Percentiles rank a stretch among this genome's conserved stretches.
These are phyloP conservation scores for Amitus sp. DNA, from an alignment of 2,888 invertebrate species.

Conservation along the genomic window DNA sequence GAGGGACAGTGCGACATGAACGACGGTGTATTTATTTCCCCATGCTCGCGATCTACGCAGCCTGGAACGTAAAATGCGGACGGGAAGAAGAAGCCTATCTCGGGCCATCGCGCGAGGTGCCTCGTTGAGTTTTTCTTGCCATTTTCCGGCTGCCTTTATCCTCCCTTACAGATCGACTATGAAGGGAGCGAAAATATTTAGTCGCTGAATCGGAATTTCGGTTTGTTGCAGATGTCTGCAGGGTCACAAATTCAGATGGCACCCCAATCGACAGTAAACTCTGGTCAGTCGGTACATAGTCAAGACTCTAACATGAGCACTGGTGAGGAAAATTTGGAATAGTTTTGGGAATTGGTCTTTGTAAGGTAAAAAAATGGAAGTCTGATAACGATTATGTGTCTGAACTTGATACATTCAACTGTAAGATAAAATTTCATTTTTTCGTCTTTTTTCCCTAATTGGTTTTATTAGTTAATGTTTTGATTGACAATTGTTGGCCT, in stretches of 20 bases:
- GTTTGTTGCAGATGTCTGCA: conserved; percentile 87
- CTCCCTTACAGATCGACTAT: too few relatives aligned
- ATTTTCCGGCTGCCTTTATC: too few relatives aligned
- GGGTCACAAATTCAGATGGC: conserved; percentile 98
- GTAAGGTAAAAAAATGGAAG: too few relatives aligned
- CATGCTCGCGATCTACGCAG: conserved; percentile 28
- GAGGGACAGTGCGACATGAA: background rate
- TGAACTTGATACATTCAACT: too few relatives aligned
- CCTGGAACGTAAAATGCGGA: conserved; percentile 13
- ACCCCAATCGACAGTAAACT: conserved; percentile 91
- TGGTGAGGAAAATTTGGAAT: conserved; percentile 70
- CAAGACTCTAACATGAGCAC: conserved; percentile 99
- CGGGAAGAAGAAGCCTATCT: conserved; percentile 10
- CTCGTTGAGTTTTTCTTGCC: conserved; percentile 21
- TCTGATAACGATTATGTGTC: too few relatives aligned
- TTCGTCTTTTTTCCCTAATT: too few relatives aligned
- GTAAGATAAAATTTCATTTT: too few relatives aligned
- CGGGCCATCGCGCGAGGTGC: conserved; percentile 17
- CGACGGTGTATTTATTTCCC: conserved; percentile 14
- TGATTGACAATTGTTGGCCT: too few relatives aligned
- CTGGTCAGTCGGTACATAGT: conserved; percentile 86
- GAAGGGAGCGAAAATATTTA: background rate
- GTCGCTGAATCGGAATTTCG: background rate
- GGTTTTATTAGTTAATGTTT: too few relatives aligned
- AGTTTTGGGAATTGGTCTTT: too few relatives aligned